Evolutionary conservation across 2,888 invertebrate genomes (phyloP), one percentile per base, ranked within the genome.

Genomic region (Spatulosminthurus flaviceps): DNA sequence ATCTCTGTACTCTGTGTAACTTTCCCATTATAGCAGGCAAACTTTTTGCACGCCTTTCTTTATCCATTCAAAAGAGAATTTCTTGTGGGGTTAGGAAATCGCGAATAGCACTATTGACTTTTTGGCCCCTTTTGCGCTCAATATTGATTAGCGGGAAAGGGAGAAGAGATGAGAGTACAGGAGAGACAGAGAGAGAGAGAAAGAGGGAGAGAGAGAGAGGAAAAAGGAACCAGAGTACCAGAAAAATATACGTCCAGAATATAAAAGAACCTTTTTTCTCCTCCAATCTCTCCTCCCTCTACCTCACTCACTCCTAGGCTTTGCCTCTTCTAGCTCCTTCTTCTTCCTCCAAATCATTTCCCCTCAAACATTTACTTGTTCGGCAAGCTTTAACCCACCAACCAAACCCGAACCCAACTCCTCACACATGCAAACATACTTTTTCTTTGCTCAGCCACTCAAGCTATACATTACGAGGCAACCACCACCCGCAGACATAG

Each of bases 101-200:
- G 77, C 76, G 76, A 76, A 76, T 72, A 81, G 77, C 70, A 80
- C 77, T 82, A 82, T 82, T 82, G 82, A 82, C 82, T 82, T 82
- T 81, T 82, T 81, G 77, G 79, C 79, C 75, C 80, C 77, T 78
- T 79, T 81, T 81, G 76, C 69, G 81, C 69, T 80, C 81, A 80
- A 80, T 81, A 82, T 82, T 82, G 82, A 82, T 82, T 82, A 80
- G 80, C 73, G 26, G 73, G 78, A 78, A 69, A 66, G 64, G 60
- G 42, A 66, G 76, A 34, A 26, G 21, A 28, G 60, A 72, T 19
- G 43, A 43, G 41, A 72, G 70, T 13, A 41, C 73, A 79, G 79
- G 28, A 71, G 66, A 77, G 51, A 51, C 19, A 71, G 24, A 64
- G 61, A 79, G 73, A 67, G 81, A 60, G 76, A 51, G 69, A 79